A percentile compares a stretch with the other conserved stretches of the same genome.
Evolutionary conservation across 2,888 invertebrate species (phyloP).

Genomic region (Pheosia tremula): DNA sequence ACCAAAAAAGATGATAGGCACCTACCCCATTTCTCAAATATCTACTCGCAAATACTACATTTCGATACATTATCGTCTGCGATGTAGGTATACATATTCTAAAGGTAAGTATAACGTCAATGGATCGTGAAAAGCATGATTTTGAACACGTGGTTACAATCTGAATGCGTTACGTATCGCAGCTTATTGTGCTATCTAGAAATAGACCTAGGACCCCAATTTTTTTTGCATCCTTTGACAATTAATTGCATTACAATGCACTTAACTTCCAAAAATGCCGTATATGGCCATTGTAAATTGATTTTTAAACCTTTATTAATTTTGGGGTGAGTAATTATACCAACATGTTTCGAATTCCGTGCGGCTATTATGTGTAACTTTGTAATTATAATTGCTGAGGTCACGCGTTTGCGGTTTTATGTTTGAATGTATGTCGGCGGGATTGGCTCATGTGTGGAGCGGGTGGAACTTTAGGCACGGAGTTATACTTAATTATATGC

Average conservation of each 20-base stretch:
- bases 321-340: no score
- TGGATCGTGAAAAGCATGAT: not conserved
- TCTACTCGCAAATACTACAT: not conserved
- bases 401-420: no score
- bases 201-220: not conserved
- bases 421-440: not conserved
- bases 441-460: not conserved
- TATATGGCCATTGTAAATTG: no score
- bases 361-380: not conserved
- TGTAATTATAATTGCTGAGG: no score
- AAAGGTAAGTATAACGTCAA: not conserved
- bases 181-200: not conserved
- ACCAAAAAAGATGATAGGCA: constrained; percentile 1
- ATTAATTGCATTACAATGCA: no score
- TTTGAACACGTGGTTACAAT: not conserved
- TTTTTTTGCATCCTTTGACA: no score
- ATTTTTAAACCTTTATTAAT: no score
- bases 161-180: no score
- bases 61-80: not conserved
- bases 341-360: not conserved
- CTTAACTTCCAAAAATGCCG: no score
- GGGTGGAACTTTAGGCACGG: not conserved
- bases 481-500: not conserved
- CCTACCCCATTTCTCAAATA: not conserved
- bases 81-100: not conserved